phyloP scores from a whole-genome alignment of 2,113 vertebrate species.

The Panthera uncia region DNA sequence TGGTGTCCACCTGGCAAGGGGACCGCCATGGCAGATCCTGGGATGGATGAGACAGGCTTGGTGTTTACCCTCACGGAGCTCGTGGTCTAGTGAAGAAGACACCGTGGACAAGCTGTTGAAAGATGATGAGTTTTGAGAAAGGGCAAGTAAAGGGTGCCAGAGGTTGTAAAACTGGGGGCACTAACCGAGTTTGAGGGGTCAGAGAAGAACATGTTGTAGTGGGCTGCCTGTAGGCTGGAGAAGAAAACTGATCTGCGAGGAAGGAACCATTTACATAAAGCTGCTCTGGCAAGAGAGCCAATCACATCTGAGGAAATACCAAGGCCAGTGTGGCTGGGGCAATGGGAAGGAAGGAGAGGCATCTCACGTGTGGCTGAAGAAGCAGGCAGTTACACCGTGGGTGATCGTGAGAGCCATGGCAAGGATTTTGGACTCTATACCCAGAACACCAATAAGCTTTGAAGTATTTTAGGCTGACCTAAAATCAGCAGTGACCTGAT shows the following conservation, averaged over 20 bases:
- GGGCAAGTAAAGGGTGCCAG: neutral
- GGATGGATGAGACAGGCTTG: neutral
- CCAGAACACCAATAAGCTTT: neutral
- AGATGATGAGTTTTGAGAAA: neutral
- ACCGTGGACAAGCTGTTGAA: neutral
- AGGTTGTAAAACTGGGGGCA: neutral
- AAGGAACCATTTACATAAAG: neutral
- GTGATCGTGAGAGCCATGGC: neutral
- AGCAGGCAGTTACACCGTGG: fast-evolving
- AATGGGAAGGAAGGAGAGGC: neutral
- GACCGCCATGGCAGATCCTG: neutral
- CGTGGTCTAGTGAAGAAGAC: neutral
- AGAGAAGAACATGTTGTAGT: neutral
- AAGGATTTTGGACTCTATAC: neutral
- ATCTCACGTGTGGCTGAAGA: neutral
- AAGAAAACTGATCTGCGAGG: neutral
- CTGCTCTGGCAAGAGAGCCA: neutral
- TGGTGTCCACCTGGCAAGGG: neutral
- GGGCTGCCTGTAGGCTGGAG: neutral
- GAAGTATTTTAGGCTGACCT: neutral
- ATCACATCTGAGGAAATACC: neutral
- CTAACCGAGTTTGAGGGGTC: neutral
- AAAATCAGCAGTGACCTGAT: neutral
- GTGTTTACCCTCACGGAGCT: neutral
- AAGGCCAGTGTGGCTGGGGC: neutral